Percentiles rank a stretch among this genome's conserved stretches.
Conservation (phyloP, 30 jellyfish, hydroid and myxozoan species). For the Cassiopea xamachana region DNA sequence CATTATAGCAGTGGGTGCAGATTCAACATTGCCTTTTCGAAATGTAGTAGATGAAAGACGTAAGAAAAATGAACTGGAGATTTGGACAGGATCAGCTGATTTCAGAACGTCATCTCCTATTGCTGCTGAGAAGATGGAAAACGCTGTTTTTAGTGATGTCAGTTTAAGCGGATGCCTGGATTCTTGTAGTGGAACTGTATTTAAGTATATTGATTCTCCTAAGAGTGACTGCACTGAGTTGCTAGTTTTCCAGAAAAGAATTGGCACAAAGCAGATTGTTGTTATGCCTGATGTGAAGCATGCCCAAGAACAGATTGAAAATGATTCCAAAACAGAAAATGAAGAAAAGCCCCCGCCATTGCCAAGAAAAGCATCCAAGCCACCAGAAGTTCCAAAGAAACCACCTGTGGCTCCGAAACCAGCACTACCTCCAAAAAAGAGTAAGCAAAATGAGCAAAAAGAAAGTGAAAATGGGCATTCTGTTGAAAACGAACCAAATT, state of each 20-base stretch:
- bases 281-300: constrained; percentile 32
- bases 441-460: neutral
- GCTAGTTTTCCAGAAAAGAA: constrained; percentile 23
- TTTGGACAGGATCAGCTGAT: constrained; percentile 78
- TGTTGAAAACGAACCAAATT: constrained; percentile 1
- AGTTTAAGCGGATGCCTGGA: constrained; percentile 32
- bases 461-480: neutral
- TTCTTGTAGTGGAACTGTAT: constrained; percentile 33
- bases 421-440: constrained; percentile 57
- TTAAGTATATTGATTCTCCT: constrained; percentile 46
- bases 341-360: constrained; percentile 54
- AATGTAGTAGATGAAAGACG: constrained; percentile 9
- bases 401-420: constrained; percentile 81
- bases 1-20: constrained; percentile 61
- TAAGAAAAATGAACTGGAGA: constrained; percentile 47
- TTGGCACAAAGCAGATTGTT: constrained; percentile 32
- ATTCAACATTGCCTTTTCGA: neutral
- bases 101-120: constrained; percentile 78
- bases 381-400: constrained; percentile 59
- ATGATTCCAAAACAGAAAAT: neutral
- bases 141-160: constrained; percentile 34
- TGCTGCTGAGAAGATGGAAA: constrained; percentile 17
- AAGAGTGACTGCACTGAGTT: constrained; percentile 59
- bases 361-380: constrained; percentile 41
- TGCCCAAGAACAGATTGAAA: neutral